These are phyloP conservation scores for Drosophila subquinaria DNA, from an alignment of 2,888 invertebrate species.

Conservation along the genomic window DNA sequence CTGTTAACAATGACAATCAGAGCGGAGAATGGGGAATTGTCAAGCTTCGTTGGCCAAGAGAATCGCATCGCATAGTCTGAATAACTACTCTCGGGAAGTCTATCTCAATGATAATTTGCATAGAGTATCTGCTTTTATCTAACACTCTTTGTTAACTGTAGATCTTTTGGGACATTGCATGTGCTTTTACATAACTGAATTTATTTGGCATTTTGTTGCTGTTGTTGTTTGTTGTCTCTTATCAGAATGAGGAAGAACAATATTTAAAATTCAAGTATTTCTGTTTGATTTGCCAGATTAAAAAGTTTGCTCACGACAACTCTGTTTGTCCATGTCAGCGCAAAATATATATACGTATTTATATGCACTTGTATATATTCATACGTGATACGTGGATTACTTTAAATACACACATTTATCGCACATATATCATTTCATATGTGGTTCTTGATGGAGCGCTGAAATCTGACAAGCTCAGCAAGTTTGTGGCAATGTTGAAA, in stretches of 20 bases:
- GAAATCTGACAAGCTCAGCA: conserved; percentile 27
- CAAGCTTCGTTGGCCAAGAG: conserved; percentile 47
- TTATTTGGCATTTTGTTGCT: conserved; percentile 25
- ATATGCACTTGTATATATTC: conserved; percentile 2
- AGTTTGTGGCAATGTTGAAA: neutral
- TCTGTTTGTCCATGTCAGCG: conserved; percentile 54
- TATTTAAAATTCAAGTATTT: conserved; percentile 24
- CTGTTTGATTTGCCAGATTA: conserved; percentile 51
- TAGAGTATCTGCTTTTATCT: conserved; percentile 36
- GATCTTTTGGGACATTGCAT: conserved; percentile 11
- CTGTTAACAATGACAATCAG: conserved; percentile 62
- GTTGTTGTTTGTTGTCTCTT: conserved; percentile 30
- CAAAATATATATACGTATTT: conserved; percentile 18
- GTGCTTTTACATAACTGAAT: conserved; percentile 46
- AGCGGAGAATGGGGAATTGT: conserved; percentile 60
- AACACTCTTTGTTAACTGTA: conserved; percentile 6
- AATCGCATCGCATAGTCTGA: conserved; percentile 11
- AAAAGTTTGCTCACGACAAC: conserved; percentile 17
- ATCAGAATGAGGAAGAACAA: conserved; percentile 34
- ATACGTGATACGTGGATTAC: conserved; percentile 29
- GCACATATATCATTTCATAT: conserved; percentile 7
- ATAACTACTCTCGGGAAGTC: conserved; percentile 10
- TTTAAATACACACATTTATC: conserved; percentile 25
- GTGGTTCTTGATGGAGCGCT: neutral
- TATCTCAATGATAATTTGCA: conserved; percentile 34